phyloP scores from a whole-genome alignment of 2,113 vertebrate genomes.

The Atlantisia rogersi region DNA sequence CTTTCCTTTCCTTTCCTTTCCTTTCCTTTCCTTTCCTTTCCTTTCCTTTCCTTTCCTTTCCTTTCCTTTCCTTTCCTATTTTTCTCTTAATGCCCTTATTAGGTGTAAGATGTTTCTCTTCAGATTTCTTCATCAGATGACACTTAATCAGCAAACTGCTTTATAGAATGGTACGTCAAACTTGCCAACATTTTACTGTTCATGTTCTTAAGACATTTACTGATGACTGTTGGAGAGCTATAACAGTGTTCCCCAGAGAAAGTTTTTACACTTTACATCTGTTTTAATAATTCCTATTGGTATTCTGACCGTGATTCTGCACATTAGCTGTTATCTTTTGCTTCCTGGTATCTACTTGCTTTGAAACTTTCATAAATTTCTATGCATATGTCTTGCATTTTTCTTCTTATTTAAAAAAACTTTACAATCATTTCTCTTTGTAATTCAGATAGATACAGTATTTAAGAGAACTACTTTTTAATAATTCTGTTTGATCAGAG shows the following conservation, averaged over 20 bases:
- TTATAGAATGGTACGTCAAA: not conserved
- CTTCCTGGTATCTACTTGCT: not conserved
- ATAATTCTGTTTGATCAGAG: not conserved
- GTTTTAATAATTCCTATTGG: conserved; percentile 47
- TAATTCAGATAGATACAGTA: not conserved
- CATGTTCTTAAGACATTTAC: not conserved
- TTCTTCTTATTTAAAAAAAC: not conserved
- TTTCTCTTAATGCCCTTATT: conserved; percentile 11
- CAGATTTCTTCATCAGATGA: conserved; percentile 48
- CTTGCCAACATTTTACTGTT: not conserved
- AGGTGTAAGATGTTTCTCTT: conserved; percentile 44
- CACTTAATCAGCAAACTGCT: conserved; percentile 48
- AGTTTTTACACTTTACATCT: conserved; percentile 40
- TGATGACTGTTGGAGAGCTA: conserved; percentile 25
- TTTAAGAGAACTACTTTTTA: not conserved
- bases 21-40: not conserved
- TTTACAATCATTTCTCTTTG: not conserved
- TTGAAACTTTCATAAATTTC: not conserved
- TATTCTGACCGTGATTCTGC: conserved; percentile 5
- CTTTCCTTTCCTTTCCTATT: not conserved
- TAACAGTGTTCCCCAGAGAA: conserved; percentile 2
- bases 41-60: not conserved
- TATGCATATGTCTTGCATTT: not conserved
- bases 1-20: not conserved
- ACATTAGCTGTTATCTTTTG: not conserved